These are phyloP conservation scores for Sturnus vulgaris DNA, from an alignment of 2,113 vertebrate genomes.

Conservation along the genomic window DNA sequence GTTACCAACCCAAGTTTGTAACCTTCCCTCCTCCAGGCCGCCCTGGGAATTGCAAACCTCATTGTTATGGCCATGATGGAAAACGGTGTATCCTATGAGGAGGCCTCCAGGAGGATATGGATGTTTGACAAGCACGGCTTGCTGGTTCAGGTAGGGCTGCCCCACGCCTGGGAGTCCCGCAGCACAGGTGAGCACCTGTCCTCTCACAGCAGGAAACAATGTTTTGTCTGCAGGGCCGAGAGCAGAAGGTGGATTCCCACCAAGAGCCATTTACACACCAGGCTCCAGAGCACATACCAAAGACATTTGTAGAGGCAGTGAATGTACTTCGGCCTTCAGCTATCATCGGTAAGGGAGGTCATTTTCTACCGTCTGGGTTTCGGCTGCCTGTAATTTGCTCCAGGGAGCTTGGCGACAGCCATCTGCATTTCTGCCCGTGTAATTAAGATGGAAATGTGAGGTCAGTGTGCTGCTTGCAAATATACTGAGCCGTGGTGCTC, in stretches of 20 bases:
- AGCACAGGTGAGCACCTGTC: rapidly evolving
- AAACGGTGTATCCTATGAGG: constrained; percentile 75
- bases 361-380: rapidly evolving
- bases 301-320: constrained; percentile 88
- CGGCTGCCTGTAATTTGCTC: not conserved
- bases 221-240: constrained; percentile 74
- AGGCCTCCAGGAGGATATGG: constrained; percentile 87
- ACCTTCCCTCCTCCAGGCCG: constrained; percentile 64
- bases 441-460: not conserved
- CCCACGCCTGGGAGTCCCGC: rapidly evolving
- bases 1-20: not conserved
- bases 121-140: constrained; percentile 93
- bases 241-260: constrained; percentile 77
- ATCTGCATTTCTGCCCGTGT: not conserved
- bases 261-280: constrained; percentile 86
- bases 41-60: constrained; percentile 94
- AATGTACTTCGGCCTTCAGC: constrained; percentile 86
- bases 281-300: constrained; percentile 74
- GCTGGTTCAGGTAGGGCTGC: constrained; percentile 81
- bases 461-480: not conserved
- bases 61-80: constrained; percentile 97
- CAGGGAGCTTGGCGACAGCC: not conserved
- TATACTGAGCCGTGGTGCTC: rapidly evolving
- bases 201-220: not conserved
- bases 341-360: constrained; percentile 84